A percentile compares a stretch with the other conserved stretches of the same genome.
Conservation (phyloP, 2,888 invertebrate genomes). For the Syrphus vitripennis region DNA sequence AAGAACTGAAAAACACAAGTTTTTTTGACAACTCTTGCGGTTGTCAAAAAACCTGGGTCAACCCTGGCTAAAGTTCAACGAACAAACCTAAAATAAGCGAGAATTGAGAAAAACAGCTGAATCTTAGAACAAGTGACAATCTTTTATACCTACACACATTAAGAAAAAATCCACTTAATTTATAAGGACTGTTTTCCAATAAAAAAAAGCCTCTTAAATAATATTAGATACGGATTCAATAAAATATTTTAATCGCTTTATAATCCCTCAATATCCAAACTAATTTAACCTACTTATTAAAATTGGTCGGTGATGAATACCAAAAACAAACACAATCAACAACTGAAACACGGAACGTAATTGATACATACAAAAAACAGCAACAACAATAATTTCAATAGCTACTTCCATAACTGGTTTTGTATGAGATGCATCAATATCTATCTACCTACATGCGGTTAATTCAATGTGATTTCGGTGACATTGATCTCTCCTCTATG, state of each 20-base stretch:
- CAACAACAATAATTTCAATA: neutral
- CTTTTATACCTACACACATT: neutral
- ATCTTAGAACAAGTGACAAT: neutral
- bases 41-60: no score
- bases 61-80: no score
- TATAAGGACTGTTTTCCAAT: neutral
- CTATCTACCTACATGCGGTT: neutral
- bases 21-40: no score
- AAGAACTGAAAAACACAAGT: no score
- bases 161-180: neutral
- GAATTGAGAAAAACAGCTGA: neutral
- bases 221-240: neutral
- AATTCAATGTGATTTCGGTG: conserved; percentile 31
- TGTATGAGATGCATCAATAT: conserved; percentile 1
- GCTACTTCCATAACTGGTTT: conserved; percentile 29
- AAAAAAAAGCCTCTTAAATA: neutral
- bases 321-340: neutral
- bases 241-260: conserved; percentile 8
- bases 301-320: neutral
- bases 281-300: conserved; percentile 21
- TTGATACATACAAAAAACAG: neutral
- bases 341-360: neutral
- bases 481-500: conserved; percentile 45
- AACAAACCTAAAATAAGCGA: neutral
- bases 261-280: conserved; percentile 14